phyloP scores from a whole-genome alignment of 1,140 invertebrate genomes.

The Streblospio benedicti region DNA sequence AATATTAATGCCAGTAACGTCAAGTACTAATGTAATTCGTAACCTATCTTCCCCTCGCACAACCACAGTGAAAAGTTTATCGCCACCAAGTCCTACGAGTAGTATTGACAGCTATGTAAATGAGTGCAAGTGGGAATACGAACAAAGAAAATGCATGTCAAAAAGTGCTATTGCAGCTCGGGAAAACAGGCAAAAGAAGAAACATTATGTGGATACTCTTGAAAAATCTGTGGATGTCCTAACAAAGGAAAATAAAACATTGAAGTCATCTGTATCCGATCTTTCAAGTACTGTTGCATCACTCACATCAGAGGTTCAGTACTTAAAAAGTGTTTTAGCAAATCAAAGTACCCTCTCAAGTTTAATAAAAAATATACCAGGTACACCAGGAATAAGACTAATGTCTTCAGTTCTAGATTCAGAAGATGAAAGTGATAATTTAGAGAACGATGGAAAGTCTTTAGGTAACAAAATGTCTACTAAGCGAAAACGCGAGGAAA shows the following conservation, averaged over 20 bases:
- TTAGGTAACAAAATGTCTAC: not conserved
- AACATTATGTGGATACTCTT: constrained; percentile 22
- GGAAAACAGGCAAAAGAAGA: constrained; percentile 27
- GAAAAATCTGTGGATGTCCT: constrained; percentile 18
- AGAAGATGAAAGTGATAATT: not conserved
- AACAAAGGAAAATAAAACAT: constrained; percentile 18
- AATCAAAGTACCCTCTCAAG: constrained; percentile 23
- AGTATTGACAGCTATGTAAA: too few species aligned
- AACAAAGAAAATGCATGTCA: constrained; percentile 13
- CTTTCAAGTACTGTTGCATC: constrained; percentile 1
- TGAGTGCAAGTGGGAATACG: too few species aligned
- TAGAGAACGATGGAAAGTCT: not conserved
- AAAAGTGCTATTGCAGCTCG: constrained; percentile 28
- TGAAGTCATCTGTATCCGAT: constrained; percentile 11
- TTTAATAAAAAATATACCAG: constrained; percentile 22
- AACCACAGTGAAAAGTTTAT: too few species aligned
- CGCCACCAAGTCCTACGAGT: too few species aligned
- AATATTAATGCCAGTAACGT: too few species aligned
- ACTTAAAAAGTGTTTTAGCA: constrained; percentile 26
- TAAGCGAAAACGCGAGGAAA: not conserved
- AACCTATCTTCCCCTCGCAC: too few species aligned
- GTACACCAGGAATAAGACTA: constrained; percentile 22
- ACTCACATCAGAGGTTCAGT: constrained; percentile 21
- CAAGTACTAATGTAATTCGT: too few species aligned
- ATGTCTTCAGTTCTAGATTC: constrained; percentile 5